Percentiles rank a stretch among this genome's conserved stretches.
Conservation (phyloP, 1,140 invertebrate species). For the Drosophila ficusphila region DNA sequence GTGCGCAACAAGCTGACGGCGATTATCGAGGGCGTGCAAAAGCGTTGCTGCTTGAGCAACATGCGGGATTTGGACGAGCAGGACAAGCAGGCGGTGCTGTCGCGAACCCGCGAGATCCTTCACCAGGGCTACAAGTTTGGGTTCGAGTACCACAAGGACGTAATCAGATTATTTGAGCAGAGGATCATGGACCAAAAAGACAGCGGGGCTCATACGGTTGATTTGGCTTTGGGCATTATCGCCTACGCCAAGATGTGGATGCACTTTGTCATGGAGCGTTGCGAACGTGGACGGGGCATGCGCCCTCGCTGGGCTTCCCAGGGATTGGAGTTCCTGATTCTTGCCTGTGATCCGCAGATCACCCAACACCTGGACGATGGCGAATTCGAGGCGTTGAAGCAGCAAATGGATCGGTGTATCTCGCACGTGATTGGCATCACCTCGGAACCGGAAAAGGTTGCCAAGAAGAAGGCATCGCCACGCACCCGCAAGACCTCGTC, state of each 20-base stretch:
- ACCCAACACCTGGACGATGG: slow-evolving; percentile 90
- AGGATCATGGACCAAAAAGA: slow-evolving; percentile 76
- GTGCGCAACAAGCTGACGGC: slow-evolving; percentile 87
- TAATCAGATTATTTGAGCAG: slow-evolving; percentile 87
- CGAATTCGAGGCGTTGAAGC: slow-evolving; percentile 91
- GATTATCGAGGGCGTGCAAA: slow-evolving; percentile 88
- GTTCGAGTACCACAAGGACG: slow-evolving; percentile 95
- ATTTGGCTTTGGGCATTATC: slow-evolving; percentile 86
- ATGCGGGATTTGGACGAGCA: slow-evolving; percentile 85
- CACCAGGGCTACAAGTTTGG: slow-evolving; percentile 95
- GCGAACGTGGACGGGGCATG: slow-evolving; percentile 92
- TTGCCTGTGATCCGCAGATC: slow-evolving; percentile 92
- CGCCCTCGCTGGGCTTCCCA: slow-evolving; percentile 93
- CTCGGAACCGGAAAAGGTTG: slow-evolving; percentile 84
- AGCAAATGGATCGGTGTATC: slow-evolving; percentile 90
- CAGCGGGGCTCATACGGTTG: slow-evolving; percentile 66
- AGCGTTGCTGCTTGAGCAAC: slow-evolving; percentile 85
- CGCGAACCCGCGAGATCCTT: slow-evolving; percentile 91
- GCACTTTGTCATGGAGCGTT: slow-evolving; percentile 92
- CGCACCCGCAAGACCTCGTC: slow-evolving; percentile 83
- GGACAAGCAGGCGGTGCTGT: slow-evolving; percentile 85
- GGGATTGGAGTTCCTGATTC: slow-evolving; percentile 93
- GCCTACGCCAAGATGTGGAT: slow-evolving; percentile 94
- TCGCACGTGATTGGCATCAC: slow-evolving; percentile 91
- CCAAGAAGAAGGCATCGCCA: slow-evolving; percentile 84